Evolutionary conservation across 2,113 vertebrate species (phyloP).

Genomic region (Nothocercus julius): DNA sequence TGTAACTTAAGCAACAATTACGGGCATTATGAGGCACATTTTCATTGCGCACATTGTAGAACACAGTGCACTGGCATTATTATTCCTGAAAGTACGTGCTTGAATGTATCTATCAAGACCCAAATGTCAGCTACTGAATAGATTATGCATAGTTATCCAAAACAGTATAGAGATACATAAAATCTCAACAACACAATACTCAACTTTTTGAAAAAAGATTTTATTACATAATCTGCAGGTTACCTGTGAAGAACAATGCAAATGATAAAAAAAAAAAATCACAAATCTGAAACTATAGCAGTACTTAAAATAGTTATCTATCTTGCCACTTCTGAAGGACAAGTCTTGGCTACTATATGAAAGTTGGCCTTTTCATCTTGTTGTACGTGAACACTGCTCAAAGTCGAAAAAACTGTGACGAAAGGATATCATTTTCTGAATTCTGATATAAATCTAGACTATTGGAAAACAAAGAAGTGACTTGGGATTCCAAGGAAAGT

Average conservation of each 20-base stretch:
- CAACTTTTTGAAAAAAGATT: slow-evolving; percentile 36
- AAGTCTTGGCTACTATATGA: neutral
- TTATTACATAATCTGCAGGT: slow-evolving; percentile 62
- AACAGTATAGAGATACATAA: slow-evolving; percentile 62
- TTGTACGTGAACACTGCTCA: neutral
- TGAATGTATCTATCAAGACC: slow-evolving; percentile 73
- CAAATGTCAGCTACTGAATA: slow-evolving; percentile 68
- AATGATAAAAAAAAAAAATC: slow-evolving; percentile 6
- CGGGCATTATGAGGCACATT: slow-evolving; percentile 61
- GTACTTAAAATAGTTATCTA: slow-evolving; percentile 14
- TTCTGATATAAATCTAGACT: neutral
- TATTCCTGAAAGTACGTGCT: slow-evolving; percentile 64
- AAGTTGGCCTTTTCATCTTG: slow-evolving; percentile 1
- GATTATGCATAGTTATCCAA: slow-evolving; percentile 66
- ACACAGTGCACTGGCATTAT: slow-evolving; percentile 53
- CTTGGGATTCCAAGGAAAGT: neutral
- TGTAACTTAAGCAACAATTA: slow-evolving; percentile 71
- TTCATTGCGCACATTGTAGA: slow-evolving; percentile 66
- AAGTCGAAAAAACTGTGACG: neutral
- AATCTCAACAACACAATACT: slow-evolving; percentile 62
- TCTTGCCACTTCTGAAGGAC: slow-evolving; percentile 32
- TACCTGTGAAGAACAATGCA: slow-evolving; percentile 38
- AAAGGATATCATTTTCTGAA: neutral
- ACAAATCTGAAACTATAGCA: neutral
- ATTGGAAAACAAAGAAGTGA: neutral